Conservation (phyloP, 1,140 invertebrate species). For the Psix sp. region DNA sequence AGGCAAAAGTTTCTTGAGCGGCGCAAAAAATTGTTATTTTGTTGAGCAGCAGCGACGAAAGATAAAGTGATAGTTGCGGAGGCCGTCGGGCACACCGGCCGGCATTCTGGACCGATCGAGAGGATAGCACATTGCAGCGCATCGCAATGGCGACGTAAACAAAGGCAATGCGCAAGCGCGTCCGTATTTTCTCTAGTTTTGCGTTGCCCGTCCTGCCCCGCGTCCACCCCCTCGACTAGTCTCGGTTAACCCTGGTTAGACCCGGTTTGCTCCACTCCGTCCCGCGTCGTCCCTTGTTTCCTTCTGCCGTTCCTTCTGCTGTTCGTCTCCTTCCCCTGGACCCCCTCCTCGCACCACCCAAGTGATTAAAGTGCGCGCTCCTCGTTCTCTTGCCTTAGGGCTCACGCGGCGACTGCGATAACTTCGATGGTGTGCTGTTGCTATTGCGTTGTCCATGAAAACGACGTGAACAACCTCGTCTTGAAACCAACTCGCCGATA, state of each 20-base stretch:
- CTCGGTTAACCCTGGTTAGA: slow-evolving; percentile 33
- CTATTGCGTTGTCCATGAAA: slow-evolving; percentile 49
- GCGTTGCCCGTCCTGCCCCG: slow-evolving; percentile 13
- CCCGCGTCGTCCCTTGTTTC: slow-evolving; percentile 7
- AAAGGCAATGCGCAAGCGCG: slow-evolving; percentile 68
- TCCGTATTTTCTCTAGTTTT: slow-evolving; percentile 23
- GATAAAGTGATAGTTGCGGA: slow-evolving; percentile 35
- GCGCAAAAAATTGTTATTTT: neutral
- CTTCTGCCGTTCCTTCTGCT: neutral
- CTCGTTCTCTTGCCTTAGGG: slow-evolving; percentile 40
- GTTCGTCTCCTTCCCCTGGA: neutral
- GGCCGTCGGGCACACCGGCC: slow-evolving; percentile 47
- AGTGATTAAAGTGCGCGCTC: slow-evolving; percentile 48
- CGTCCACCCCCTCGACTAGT: slow-evolving; percentile 23
- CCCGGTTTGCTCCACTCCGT: slow-evolving; percentile 5
- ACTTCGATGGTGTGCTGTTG: slow-evolving; percentile 23
- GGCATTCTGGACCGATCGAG: slow-evolving; percentile 46
- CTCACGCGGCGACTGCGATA: slow-evolving; percentile 28
- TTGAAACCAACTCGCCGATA: too few relatives aligned
- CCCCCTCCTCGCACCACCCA: slow-evolving; percentile 4
- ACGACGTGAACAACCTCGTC: slow-evolving; percentile 31
- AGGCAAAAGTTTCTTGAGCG: too few relatives aligned
- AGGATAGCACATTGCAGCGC: slow-evolving; percentile 49
- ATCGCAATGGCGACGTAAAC: slow-evolving; percentile 71
- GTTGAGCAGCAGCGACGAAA: slow-evolving; percentile 21